phyloP scores from a whole-genome alignment of 2,113 vertebrate genomes.

The Pheucticus melanocephalus region DNA sequence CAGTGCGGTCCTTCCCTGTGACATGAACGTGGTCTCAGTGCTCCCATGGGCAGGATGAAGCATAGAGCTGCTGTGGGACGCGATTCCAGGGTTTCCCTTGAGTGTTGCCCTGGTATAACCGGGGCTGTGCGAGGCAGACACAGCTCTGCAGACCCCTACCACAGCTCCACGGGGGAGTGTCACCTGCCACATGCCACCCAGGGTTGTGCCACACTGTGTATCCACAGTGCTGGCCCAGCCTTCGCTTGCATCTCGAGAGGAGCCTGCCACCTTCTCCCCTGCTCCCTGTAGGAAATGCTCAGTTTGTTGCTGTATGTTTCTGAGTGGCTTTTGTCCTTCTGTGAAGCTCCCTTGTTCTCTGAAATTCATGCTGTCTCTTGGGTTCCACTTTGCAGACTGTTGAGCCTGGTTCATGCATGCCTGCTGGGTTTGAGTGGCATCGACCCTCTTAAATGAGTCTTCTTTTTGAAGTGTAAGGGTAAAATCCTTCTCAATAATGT shows the following conservation, averaged over 20 bases:
- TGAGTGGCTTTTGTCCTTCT: slow-evolving; percentile 64
- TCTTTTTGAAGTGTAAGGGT: slow-evolving; percentile 69
- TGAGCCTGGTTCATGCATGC: slow-evolving; percentile 70
- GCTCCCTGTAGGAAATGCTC: neutral
- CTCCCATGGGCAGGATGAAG: neutral
- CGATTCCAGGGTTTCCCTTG: neutral
- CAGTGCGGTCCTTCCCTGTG: neutral
- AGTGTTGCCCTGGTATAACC: neutral
- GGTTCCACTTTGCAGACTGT: slow-evolving; percentile 69
- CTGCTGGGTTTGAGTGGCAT: slow-evolving; percentile 68
- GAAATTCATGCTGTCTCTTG: slow-evolving; percentile 65
- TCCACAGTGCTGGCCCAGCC: neutral
- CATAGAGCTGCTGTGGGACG: fast-evolving
- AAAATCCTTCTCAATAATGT: slow-evolving; percentile 68
- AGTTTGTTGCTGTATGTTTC: slow-evolving; percentile 55
- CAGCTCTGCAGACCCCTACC: neutral
- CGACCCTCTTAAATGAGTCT: slow-evolving; percentile 68
- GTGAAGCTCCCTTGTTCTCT: slow-evolving; percentile 66
- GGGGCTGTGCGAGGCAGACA: fast-evolving
- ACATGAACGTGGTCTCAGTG: neutral
- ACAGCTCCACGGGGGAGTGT: neutral
- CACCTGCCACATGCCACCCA: neutral
- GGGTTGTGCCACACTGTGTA: neutral
- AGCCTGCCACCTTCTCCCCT: neutral
- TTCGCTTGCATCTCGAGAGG: neutral